Base-by-base conservation (phyloP, 2,113 vertebrate genomes). In the Gallinago media region DNA sequence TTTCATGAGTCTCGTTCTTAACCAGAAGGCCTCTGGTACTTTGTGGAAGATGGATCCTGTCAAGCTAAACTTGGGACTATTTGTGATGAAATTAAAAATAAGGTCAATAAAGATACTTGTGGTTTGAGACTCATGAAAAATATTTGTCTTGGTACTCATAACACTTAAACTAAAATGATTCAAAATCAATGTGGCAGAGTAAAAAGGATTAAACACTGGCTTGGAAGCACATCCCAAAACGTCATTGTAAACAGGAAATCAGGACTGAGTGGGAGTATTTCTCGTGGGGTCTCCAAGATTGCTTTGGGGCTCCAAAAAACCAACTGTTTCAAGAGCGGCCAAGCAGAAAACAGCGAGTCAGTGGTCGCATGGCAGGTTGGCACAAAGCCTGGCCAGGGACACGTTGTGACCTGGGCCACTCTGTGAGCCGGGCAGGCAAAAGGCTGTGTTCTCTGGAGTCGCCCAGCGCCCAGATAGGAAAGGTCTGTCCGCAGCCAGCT, bases 171-270 rank as follows among this genome's bases (percentile, higher is more conserved):
- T 89, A 82, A 81, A 96, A 89, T 96, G 91, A 95, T 89, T 96
- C 93, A 96, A 96, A 96, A 95, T 96, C 93, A 96, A 61, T 91
- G 91, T 96, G 89, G 88, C 94, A 96, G 86, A 86, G 89, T 92
- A 58, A 92, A 92, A 85, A 94, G 80, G 91, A 95, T 94, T 93
- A 95, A 96, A 86, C 62, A 40, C 50, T 71, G 92, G 56, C 80
- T 96, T 96, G 96, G 95, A 96, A 96, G 74, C 80, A 89, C n/a
- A 94, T 94, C 86, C 73, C 89, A 85, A 87, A 95, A 85, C 11
- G 49, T 96, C 91, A 89, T 15, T 78, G 94, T 97, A 97, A 97
- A 97, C 96, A 97, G 96, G 95, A 97, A 97, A 96, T 95, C 80
- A 81, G 44, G 85, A 61, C 47, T 25, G 84, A 96, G 96, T 91